Base-by-base conservation (phyloP, 2,113 vertebrate genomes). In the Arvicanthis niloticus region DNA sequence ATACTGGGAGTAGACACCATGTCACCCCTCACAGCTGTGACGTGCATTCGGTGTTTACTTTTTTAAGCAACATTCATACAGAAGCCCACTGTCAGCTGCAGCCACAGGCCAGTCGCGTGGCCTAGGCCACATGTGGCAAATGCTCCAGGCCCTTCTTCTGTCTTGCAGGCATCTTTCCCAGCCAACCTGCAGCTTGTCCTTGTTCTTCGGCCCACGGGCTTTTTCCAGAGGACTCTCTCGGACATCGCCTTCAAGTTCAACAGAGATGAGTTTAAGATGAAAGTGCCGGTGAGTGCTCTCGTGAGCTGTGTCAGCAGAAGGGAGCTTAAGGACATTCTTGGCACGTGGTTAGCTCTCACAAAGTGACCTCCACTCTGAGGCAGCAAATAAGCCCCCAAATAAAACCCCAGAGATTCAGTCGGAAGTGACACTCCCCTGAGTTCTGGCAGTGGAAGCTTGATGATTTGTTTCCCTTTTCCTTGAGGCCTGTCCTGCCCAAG, bases 241-340 rank as follows among this genome's bases (percentile, higher is more conserved):
- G 99, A 99, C 98, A 98, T 99, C 97, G 98, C 99, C 77, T 99
- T 99, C 98, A 99, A 98, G 97, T 99, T 99, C 98, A 99, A 99
- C 98, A 99, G 99, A 98, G 99, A 99, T 99, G 99, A 99, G 95
- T 99, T 99, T 99, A 99, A 99, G 98, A 99, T 99, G 99, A 99
- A 99, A 98, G 99, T 99, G 96, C 99, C 99, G 98, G 99, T 99
- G 98, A 96, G 99, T 92, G 4, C 26, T 26, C 34, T 0, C 62
- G 5, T 10, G 21, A 0, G 29, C 29, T 2, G 5, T 5, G 31
- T 15, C 5, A 2, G 62, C 78, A 56, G 19, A 48, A 2, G 15
- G 0, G 3, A 26, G 6, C 15, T 1, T 65, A 37, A n/a, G 34
- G 29, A 65, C 78, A 0, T 26, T 48, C 82, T 7, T 29, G 67